Evolutionary conservation across 2,113 vertebrate species (phyloP), one percentile per base, ranked within the genome.

Genomic region (zebrafish (Danio rerio)): DNA sequence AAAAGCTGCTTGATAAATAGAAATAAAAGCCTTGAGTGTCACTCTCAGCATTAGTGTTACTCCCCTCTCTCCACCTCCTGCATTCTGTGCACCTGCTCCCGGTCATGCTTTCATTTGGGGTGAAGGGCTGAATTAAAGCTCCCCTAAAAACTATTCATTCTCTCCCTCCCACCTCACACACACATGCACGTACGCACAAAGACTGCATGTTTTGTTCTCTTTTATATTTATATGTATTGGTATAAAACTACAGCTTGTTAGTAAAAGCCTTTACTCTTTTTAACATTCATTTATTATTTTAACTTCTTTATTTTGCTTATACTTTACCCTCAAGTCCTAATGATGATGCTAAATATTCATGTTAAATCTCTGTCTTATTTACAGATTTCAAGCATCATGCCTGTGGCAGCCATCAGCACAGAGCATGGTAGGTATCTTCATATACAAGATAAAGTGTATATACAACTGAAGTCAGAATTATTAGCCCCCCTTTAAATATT

Each of bases 341-440:
- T 78, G 56, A 42, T 20, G 8, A 12, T 65, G 15, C 55, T 55
- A 40, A 66, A 55, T 55, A 68, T 42, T 42, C 53, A 66, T 43
- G 49, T 52, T 55, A 50, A 63, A 63, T 81, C 50, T 68, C 63
- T 69, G 50, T 81, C 53, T 79, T 10, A 74, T 52, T 43, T 72
- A 89, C 85, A 65, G 83, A 77, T 86, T 81, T 81, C 81, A 86
- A 82, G 82, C 76, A 89, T 87, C 86, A 94, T 94, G 93, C 93
- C 93, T 83, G 93, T 93, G 85, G 93, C 93, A 78, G 91, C 92
- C 78, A 89, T 88, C 86, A 86, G 84, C 85, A 92, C 91, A 52
- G 93, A 93, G 49, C 91, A 91, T 86, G 92, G 93, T 94, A 83
- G 93, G 92, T 85, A 11, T 43, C 40, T 10, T 42, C 13, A 58